These are phyloP conservation scores for Molossus alvarezi DNA, from an alignment of 2,797 vertebrate genomes.

Conservation along the genomic window DNA sequence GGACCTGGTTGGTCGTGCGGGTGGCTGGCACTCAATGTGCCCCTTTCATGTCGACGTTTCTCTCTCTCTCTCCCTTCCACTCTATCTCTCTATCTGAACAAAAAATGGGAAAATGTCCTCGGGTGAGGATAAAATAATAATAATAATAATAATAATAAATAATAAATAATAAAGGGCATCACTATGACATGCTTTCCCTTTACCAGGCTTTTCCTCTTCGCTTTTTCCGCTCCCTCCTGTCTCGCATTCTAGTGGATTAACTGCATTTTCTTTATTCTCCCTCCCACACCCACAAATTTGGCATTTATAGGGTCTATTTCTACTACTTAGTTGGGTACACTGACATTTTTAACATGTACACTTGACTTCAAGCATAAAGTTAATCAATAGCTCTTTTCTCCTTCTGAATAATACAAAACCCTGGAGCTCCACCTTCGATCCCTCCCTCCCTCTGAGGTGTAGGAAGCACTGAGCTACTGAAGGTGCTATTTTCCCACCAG, in stretches of 20 bases:
- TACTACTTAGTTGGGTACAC: neutral
- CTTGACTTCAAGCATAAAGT: constrained; percentile 31
- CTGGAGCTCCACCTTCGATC: neutral
- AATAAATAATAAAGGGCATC: no score
- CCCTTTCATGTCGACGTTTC: no score
- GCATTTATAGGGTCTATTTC: constrained; percentile 53
- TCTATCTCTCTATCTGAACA: no score
- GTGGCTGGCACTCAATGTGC: no score
- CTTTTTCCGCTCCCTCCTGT: neutral
- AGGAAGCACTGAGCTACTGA: neutral
- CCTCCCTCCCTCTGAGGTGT: neutral
- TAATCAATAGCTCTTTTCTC: constrained; percentile 72
- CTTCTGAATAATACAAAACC: constrained; percentile 69
- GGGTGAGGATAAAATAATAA: no score
- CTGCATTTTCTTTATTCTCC: constrained; percentile 30
- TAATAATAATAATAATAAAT: no score
- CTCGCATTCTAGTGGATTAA: neutral
- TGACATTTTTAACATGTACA: constrained; percentile 58
- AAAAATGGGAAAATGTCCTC: no score
- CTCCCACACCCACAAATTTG: neutral
- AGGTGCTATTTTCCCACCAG: neutral
- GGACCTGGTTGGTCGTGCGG: no score
- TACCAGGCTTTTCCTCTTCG: neutral
- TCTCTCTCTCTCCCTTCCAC: no score
- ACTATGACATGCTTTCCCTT: neutral